Base-by-base conservation (phyloP, 2,888 invertebrate species). In the Sinelater perroti region DNA sequence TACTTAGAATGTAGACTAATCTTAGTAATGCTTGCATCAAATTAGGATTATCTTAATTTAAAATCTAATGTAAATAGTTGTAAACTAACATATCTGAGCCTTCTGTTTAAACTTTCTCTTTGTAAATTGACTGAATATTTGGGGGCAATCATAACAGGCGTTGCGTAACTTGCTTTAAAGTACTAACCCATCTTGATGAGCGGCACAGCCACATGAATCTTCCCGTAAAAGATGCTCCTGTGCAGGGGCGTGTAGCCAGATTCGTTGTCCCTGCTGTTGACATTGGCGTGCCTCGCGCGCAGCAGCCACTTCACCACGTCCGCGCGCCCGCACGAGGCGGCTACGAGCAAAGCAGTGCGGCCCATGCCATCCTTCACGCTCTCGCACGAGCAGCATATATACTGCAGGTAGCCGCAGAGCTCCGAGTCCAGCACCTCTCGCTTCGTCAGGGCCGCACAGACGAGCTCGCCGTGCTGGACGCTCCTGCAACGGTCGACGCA, bases 191-290 rank as follows among this genome's bases (percentile, higher is more conserved):
- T 81, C 67, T 88, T 85, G 66, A 92, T 80, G 1, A 95, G 79
- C 28, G 85, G 77, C 7, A 90, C 85, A 13, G 91, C 88, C 24
- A 86, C 83, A 68, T 87, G 84, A 62, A 95, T 83, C 69, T 92
- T 90, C 0, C 94, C 94, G 77, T 92, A 92, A 75, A 89, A 92
- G 14, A 93, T 79, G 61, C 91, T 88, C 47, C 91, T 80, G 73
- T 95, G 95, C 16, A 95, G 78, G 0, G 94, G 85, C 5, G 91
- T 93, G 76, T 90, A 91, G 0, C 89, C 89, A 1, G 89, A 90
- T 74, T 91, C 91, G 0, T 77, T 71, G 73, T 92, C 91, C 58
- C 82, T 83, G 0, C 80, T 81, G 70, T 88, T 87, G 2, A 86
- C 79, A 51, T 88, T 87, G 0, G 86, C 86, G 56, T 80, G 77